A percentile compares a stretch with the other conserved stretches of the same genome.
These are phyloP conservation scores for Globicephala melas DNA, from an alignment of 2,113 vertebrate genomes.

Conservation along the genomic window DNA sequence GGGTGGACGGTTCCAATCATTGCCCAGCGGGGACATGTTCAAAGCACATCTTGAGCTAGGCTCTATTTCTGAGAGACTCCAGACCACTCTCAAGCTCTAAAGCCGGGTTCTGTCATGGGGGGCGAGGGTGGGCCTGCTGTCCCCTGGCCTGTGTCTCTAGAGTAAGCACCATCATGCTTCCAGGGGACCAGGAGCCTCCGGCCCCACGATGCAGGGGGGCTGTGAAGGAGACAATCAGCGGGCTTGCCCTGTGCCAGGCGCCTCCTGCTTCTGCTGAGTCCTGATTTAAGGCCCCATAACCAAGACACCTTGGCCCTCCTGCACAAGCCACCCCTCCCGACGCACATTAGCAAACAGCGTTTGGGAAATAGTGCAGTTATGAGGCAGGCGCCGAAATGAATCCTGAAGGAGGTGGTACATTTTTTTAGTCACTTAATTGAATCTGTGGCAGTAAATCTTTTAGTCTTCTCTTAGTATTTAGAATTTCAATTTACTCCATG, in stretches of 20 bases:
- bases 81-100: no score
- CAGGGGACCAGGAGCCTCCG: accelerated
- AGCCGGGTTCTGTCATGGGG: neutral
- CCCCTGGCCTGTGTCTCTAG: neutral
- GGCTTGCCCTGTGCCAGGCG: neutral
- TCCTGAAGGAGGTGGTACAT: slow-evolving; percentile 49
- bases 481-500: slow-evolving; percentile 77
- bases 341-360: neutral
- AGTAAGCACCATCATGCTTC: accelerated
- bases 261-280: neutral
- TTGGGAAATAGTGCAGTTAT: slow-evolving; percentile 39
- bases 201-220: neutral
- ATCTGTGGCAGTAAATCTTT: slow-evolving; percentile 68
- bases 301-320: neutral
- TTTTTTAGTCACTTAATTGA: slow-evolving; percentile 75
- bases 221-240: neutral
- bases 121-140: neutral
- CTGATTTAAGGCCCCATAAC: neutral
- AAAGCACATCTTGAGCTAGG: neutral
- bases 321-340: neutral
- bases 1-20: neutral
- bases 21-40: neutral
- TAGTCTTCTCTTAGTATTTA: slow-evolving; percentile 70
- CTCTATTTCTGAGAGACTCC: neutral
- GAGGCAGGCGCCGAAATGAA: slow-evolving; percentile 42